Evolutionary conservation across 2,113 vertebrate species (phyloP).

Genomic region (Stictonetta naevosa): DNA sequence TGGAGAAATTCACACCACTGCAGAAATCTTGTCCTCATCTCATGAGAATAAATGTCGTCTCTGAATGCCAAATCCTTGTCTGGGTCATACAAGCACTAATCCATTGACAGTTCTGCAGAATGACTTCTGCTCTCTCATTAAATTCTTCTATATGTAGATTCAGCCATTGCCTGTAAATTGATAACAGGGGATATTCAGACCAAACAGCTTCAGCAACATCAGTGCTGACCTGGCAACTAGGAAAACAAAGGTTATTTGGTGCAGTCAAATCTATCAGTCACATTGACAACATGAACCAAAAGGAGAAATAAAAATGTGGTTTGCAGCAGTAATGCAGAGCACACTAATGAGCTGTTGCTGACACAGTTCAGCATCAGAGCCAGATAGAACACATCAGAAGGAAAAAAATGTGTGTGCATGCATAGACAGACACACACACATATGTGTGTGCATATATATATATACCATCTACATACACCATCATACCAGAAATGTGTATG

Average conservation of each 20-base stretch:
- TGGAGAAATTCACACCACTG: not conserved
- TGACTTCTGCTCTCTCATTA: not conserved
- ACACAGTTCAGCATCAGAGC: not conserved
- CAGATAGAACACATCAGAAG: not conserved
- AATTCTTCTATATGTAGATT: not conserved
- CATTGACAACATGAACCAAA: rapidly evolving
- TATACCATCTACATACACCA: rapidly evolving
- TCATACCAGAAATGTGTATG: not conserved
- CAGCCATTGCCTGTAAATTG: not conserved
- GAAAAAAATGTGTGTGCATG: not conserved
- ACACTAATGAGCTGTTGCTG: not conserved
- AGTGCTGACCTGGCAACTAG: not conserved
- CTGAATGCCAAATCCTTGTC: not conserved
- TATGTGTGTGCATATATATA: rapidly evolving
- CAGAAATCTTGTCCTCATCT: not conserved
- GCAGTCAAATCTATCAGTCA: not conserved
- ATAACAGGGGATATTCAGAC: not conserved
- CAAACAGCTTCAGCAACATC: not conserved
- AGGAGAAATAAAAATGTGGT: not conserved
- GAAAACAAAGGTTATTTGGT: not conserved
- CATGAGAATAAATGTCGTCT: not conserved
- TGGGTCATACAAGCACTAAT: not conserved
- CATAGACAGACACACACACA: not conserved
- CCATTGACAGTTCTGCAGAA: not conserved
- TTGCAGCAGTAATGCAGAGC: not conserved